Percentiles rank a stretch among this genome's conserved stretches.
Conservation (phyloP, 2,888 invertebrate genomes). For the Lypha dubia region DNA sequence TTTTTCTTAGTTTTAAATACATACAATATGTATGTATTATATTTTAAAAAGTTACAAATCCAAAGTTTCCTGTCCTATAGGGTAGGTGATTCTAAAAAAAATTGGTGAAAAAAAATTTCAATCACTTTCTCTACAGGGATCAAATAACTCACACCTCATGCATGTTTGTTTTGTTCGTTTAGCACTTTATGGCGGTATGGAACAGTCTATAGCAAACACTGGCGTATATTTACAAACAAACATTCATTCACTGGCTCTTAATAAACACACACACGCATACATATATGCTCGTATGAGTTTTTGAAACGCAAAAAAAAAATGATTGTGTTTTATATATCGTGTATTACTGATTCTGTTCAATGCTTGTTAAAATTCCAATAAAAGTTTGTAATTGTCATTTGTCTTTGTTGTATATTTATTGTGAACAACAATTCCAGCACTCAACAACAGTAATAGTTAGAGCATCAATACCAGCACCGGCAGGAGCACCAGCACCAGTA, state of each 20-base stretch:
- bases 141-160: constrained; percentile 64
- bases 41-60: neutral
- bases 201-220: constrained; percentile 2
- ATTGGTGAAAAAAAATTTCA: constrained; percentile 27
- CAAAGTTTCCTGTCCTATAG: neutral
- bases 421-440: constrained; percentile 62
- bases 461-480: constrained; percentile 40
- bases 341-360: constrained; percentile 60
- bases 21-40: too few species aligned
- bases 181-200: constrained; percentile 20
- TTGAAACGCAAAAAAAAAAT: neutral
- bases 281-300: neutral
- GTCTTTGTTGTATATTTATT: constrained; percentile 68
- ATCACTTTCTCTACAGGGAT: constrained; percentile 66
- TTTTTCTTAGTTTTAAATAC: too few species aligned
- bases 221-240: constrained; percentile 9
- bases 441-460: constrained; percentile 55
- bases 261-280: neutral
- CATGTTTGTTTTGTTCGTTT: constrained; percentile 37
- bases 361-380: constrained; percentile 72
- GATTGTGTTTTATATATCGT: constrained; percentile 17
- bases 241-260: neutral
- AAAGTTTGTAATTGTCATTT: constrained; percentile 73
- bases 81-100: constrained; percentile 6
- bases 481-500: neutral